Base-by-base conservation (phyloP, 1,140 invertebrate species). In the Drosophila busckii region DNA sequence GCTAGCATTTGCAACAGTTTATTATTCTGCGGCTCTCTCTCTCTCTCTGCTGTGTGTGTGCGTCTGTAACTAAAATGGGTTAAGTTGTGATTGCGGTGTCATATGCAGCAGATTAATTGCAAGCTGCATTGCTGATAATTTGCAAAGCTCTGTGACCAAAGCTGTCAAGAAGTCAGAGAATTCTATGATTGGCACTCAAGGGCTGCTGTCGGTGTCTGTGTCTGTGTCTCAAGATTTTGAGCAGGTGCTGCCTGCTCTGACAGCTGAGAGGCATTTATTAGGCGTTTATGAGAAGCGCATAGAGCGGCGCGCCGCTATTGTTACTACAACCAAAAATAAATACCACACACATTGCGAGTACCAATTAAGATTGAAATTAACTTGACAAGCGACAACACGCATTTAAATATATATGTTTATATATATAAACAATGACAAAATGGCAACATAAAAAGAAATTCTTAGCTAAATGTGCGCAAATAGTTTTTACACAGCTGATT, bases 41-140 rank as follows among this genome's bases (percentile, higher is more conserved):
- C 5, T 10, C 44, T 45, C 28, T 31, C 40, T 31, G 22, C 48
- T 16, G 22, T 45, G 38, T 66, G 19, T 45, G 22, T 20, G 32
- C 38, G 65, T 16, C 37, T 41, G 29, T 42, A 8, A 28, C 15
- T 45, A 28, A 75, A 76, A 66, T 71, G 46, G 68, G 63, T 73
- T 64, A 78, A 78, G 75, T 78, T 76, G 46, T 76, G 71, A 78
- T 78, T 71, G 63, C 53, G 64, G 64, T 78, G 73, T 78, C 73
- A 78, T 78, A 78, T 73, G 73, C 73, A 78, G 63, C 59, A 78
- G 75, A 78, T 78, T 78, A 80, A 78, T 78, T 73, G 73, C 75
- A 52, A 73, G 42, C 73, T 68, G 73, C 73, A 78, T 71, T 78
- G 73, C 73, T 71, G 68, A 80, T 80, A 78, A 71, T 73, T 56